Evolutionary conservation across 2,888 invertebrate genomes (phyloP), one percentile per base, ranked within the genome.

Genomic region (Slavum lentiscoides): DNA sequence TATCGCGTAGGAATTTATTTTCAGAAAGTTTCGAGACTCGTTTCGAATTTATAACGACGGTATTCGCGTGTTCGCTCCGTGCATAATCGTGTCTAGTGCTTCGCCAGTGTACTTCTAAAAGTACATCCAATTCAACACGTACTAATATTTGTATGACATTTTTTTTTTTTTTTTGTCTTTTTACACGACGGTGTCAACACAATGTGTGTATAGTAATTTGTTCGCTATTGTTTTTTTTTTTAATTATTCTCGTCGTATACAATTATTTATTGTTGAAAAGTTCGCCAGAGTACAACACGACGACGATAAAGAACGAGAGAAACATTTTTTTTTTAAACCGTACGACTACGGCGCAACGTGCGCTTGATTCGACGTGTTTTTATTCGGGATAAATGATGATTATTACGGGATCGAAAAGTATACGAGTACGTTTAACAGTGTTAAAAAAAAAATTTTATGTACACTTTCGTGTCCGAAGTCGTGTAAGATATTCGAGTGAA

Each of bases 191-290:
- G 67, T 67, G 75, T 75, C 67, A 75, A 53, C 75, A n/a, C 67
- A 17, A 21, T 43, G 72, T 17, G 30, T 30, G 43, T 70, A 58
- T 21, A 59, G 58, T 75, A 58, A 75, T 75, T 67, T 67, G 75
- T 75, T 58, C 21, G 67, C 67, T 55, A 75, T 75, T 75, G 75
- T 75, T 67, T 23, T 67, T 75, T 67, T 23, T 67, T 75, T 75
- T 75, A 74, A 74, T 74, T 74, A 75, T 59, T 67, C 43, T 59
- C 21, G 21, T 66, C 21, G 66, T 66, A 74, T 55, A 19, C 39
- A 13, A 49, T 49, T 55, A 43, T 43, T 67, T 75, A 37, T 37
- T 55, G 17, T 19, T 5, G 15, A 39, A 3, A 43, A 1, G 17
- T 55, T 37, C 21, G 17, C 13, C 19, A 21, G 66, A 55, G 66